Evolutionary conservation across 2,888 invertebrate genomes (phyloP), one percentile per base, ranked within the genome.

Genomic region (Plusia festucae): DNA sequence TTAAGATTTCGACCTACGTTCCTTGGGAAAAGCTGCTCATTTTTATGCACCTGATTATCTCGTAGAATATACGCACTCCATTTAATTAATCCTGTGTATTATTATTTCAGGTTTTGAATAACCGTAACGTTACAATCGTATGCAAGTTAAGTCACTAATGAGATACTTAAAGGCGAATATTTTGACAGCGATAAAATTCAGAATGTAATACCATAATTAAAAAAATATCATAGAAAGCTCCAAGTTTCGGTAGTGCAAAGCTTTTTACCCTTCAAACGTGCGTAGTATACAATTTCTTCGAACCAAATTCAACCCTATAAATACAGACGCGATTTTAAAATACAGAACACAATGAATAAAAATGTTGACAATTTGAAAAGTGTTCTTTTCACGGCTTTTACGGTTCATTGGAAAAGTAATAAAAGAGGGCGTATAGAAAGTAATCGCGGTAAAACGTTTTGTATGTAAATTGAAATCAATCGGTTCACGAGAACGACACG

Each of bases 381-480:
- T 77, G 81, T 82, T 87, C 74, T 83, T 85, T 30, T 30, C 30
- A 30, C 30, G 30, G 30, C 27, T 30, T 89, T 86, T 81, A 82
- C 85, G 83, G 82, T 82, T 85, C 85, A 89, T 88, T 85, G 84
- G 82, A 60, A 72, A 80, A 78, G 87, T 88, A 86, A 88, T 88
- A 91, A 90, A 90, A 84, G 85, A 40, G 73, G 55, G 71, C 75
- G 70, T 81, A 78, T 84, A 84, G 85, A 85, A 87, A 88, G 90
- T 89, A 90, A 91, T 92, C 87, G 81, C 73, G 83, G 83, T 85
- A 84, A 88, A 91, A 88, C 89, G 88, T 87, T 92, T 89, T 90
- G 80, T 88, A 90, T 90, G 91, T 89, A 88, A 92, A 92, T 90
- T 84, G 78, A 88, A 91, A 92, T 90, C 91, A 90, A 88, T 88